Conservation (phyloP, 2,797 vertebrate genomes). For the Salmo trutta region DNA sequence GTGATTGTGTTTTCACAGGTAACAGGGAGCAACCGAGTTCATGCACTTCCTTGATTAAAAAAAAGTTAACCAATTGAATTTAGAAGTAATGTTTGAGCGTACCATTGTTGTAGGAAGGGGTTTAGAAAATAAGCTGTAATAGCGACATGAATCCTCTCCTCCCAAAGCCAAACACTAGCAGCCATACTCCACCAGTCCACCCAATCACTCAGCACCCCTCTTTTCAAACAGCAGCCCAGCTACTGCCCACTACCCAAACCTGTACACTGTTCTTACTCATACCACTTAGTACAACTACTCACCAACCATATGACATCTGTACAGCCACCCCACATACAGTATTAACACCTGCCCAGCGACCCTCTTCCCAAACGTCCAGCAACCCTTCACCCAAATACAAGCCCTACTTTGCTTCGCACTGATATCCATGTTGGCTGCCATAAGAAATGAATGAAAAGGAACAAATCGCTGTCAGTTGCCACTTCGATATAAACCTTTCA, state of each 20-base stretch:
- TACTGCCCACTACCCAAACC: background rate
- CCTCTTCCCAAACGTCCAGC: background rate
- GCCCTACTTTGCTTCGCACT: too few relatives aligned
- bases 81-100: background rate
- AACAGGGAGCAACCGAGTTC: slow-evolving; percentile 39
- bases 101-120: slow-evolving; percentile 33
- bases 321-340: background rate
- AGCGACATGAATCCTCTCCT: slow-evolving; percentile 8
- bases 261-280: background rate
- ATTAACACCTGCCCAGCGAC: background rate
- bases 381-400: too few relatives aligned
- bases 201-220: background rate
- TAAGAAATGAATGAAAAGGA: too few relatives aligned
- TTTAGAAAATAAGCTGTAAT: slow-evolving; percentile 44
- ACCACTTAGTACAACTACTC: too few relatives aligned
- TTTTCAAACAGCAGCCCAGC: background rate
- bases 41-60: slow-evolving; percentile 34
- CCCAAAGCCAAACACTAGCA: slow-evolving; percentile 2
- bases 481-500: background rate
- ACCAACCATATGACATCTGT: background rate
- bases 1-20: slow-evolving; percentile 59
- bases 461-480: too few relatives aligned
- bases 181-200: background rate
- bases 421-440: too few relatives aligned
- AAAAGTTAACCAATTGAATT: slow-evolving; percentile 27